Percentiles rank a stretch among this genome's conserved stretches.
These are phyloP conservation scores for Bombyx mori DNA, from an alignment of 1,140 invertebrate genomes.

Conservation along the genomic window DNA sequence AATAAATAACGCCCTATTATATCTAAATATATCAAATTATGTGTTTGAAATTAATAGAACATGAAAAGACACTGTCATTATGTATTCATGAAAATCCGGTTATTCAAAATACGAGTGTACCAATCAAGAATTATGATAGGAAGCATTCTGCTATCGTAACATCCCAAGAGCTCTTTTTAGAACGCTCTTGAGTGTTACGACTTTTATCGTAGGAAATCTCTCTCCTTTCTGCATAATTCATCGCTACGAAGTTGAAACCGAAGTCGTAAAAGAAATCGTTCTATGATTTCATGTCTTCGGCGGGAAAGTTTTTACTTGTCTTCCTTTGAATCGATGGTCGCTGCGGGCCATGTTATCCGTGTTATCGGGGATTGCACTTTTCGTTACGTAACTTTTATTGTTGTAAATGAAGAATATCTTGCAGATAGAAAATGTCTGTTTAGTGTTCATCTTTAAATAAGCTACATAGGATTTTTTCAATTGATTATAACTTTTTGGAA, in stretches of 20 bases:
- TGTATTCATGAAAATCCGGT: too few relatives aligned
- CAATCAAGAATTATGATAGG: constrained; percentile 7
- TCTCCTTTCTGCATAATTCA: constrained; percentile 68
- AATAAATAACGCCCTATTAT: too few relatives aligned
- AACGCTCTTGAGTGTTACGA: constrained; percentile 61
- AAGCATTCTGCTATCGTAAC: constrained; percentile 17
- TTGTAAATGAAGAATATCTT: too few relatives aligned
- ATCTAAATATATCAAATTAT: background rate
- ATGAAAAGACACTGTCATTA: background rate
- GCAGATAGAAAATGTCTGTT: background rate
- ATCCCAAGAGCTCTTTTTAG: constrained; percentile 42
- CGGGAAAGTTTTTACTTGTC: constrained; percentile 60
- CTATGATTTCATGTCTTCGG: constrained; percentile 67
- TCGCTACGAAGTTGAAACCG: constrained; percentile 68
- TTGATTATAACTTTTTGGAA: too few relatives aligned
- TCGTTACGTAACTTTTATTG: too few relatives aligned
- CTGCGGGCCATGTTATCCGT: constrained; percentile 25
- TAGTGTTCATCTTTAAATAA: background rate
- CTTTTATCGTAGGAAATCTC: constrained; percentile 66
- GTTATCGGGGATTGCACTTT: constrained; percentile 22
- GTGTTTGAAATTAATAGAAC: background rate
- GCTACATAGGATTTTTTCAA: too few relatives aligned
- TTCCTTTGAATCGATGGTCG: constrained; percentile 54
- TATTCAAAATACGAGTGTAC: background rate
- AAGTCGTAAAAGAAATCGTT: constrained; percentile 70